Percentiles rank a stretch among this genome's conserved stretches.
phyloP scores from a whole-genome alignment of 2,797 vertebrate genomes.

The Chaunax sp. region DNA sequence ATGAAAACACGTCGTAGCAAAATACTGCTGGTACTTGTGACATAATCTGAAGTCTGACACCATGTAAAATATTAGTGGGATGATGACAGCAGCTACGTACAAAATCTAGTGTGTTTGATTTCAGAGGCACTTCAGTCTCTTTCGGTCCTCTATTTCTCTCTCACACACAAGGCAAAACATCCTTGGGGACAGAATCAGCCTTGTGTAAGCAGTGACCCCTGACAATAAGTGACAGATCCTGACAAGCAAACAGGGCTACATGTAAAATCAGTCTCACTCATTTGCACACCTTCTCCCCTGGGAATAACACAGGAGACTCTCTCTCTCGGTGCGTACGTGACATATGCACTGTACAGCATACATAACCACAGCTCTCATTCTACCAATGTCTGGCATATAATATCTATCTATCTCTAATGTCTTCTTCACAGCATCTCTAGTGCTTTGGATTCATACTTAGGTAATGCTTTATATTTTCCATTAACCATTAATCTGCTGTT shows the following conservation, averaged over 20 bases:
- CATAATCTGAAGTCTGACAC: conserved; percentile 16
- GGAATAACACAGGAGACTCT: conserved; percentile 49
- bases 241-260: conserved; percentile 78
- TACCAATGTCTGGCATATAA: background rate
- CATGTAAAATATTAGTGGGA: conserved; percentile 41
- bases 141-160: conserved; percentile 54
- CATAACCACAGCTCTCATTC: conserved; percentile 5
- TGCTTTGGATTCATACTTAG: background rate
- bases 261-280: conserved; percentile 79
- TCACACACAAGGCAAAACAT: conserved; percentile 68
- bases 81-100: conserved; percentile 41
- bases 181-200: conserved; percentile 69
- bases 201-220: conserved; percentile 77
- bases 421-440: background rate
- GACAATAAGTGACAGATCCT: conserved; percentile 80
- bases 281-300: conserved; percentile 73
- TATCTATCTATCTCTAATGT: background rate
- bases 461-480: conserved; percentile 17
- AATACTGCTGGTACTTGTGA: background rate
- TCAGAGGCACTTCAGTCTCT: conserved; percentile 50
- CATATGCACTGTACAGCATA: conserved; percentile 24
- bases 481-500: conserved; percentile 13
- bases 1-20: background rate
- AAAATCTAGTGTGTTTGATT: conserved; percentile 61
- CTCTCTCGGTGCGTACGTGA: conserved; percentile 45